Percentiles rank a stretch among this genome's conserved stretches.
phyloP scores from a whole-genome alignment of 2,888 invertebrate genomes.

The Cyclophora punctaria region DNA sequence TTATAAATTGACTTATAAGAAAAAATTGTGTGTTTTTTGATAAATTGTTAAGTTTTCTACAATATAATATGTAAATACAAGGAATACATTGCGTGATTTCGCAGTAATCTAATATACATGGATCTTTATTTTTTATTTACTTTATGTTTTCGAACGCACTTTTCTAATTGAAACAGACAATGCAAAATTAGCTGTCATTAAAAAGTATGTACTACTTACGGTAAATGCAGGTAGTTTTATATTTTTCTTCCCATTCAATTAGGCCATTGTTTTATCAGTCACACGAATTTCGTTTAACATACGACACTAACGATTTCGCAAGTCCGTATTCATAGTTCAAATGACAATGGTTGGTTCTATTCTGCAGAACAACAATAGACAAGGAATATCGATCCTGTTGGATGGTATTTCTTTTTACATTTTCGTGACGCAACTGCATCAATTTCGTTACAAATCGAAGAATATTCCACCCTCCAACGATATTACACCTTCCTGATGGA shows the following conservation, averaged over 20 bases:
- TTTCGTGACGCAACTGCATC: slow-evolving; percentile 12
- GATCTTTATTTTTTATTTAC: no score
- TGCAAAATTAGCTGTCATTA: slow-evolving; percentile 24
- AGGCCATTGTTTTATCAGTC: slow-evolving; percentile 2
- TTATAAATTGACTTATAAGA: no score
- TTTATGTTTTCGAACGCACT: slow-evolving; percentile 30
- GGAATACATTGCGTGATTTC: no score
- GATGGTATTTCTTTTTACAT: slow-evolving; percentile 10
- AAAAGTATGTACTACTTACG: not conserved
- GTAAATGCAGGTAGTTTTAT: not conserved
- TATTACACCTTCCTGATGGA: slow-evolving; percentile 28
- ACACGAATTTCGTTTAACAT: not conserved
- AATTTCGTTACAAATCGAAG: slow-evolving; percentile 10
- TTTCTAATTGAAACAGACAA: slow-evolving; percentile 16
- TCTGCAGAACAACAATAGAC: slow-evolving; percentile 29
- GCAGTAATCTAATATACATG: no score
- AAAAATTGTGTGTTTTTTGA: no score
- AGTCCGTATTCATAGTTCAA: slow-evolving; percentile 20
- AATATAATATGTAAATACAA: no score
- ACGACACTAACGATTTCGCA: not conserved
- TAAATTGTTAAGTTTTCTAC: no score
- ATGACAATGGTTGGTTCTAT: slow-evolving; percentile 14
- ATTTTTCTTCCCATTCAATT: not conserved
- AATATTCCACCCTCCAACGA: slow-evolving; percentile 9
- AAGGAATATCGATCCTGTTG: slow-evolving; percentile 36